phyloP scores from a whole-genome alignment of 1,140 invertebrate genomes.

The Bombus pascuorum region DNA sequence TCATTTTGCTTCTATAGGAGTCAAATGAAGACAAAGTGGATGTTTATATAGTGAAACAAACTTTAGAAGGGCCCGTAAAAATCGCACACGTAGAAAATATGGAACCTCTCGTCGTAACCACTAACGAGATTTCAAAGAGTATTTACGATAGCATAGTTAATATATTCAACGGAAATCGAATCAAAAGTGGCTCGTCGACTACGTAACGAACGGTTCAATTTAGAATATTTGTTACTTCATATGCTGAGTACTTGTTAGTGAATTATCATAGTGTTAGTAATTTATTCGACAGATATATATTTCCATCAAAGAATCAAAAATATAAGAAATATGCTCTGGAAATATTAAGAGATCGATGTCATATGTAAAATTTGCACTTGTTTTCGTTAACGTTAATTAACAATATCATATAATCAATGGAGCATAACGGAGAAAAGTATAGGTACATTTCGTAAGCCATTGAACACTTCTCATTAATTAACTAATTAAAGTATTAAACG shows the following conservation, averaged over 20 bases:
- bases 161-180: not conserved
- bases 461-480: not conserved
- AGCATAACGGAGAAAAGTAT: no score
- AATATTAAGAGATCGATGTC: not conserved
- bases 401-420: no score
- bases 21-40: not conserved
- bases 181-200: no score
- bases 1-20: not conserved
- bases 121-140: not conserved
- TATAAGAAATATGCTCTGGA: not conserved
- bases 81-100: not conserved
- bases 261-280: not conserved
- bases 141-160: conserved; percentile 1
- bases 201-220: not conserved
- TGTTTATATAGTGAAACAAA: conserved; percentile 5
- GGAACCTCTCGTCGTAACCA: not conserved
- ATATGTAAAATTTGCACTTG: not conserved
- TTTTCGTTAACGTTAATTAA: not conserved
- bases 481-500: conserved; percentile 10
- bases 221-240: not conserved
- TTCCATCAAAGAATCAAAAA: not conserved
- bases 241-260: not conserved
- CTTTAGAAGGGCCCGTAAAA: not conserved
- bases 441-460: not conserved
- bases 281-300: not conserved